A percentile compares a stretch with the other conserved stretches of the same genome.
These are phyloP conservation scores for Corvus hawaiiensis DNA, from an alignment of 2,113 vertebrate genomes.

Conservation along the genomic window DNA sequence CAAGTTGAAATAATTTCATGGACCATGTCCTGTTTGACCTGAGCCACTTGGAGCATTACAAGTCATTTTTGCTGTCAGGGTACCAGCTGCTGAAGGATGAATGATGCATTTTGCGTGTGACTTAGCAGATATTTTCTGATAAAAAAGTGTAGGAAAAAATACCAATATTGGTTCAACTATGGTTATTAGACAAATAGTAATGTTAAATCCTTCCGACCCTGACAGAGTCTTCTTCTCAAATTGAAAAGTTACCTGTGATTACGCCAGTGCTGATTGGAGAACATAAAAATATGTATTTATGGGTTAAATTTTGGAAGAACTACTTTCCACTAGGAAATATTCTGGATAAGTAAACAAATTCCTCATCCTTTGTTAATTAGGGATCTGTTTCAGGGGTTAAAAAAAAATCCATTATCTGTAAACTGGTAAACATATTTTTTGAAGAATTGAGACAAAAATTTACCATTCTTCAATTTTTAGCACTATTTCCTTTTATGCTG, in stretches of 20 bases:
- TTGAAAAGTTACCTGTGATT: not conserved
- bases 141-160: not conserved
- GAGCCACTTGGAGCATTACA: not conserved
- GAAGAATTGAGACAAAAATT: not conserved
- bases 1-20: not conserved
- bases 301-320: not conserved
- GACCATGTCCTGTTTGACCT: not conserved
- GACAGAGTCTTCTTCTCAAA: not conserved
- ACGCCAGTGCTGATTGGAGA: not conserved
- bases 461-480: not conserved
- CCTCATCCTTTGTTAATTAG: not conserved
- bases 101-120: not conserved
- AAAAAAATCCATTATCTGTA: not conserved
- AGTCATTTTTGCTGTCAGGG: not conserved
- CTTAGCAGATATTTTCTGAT: not conserved
- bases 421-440: not conserved
- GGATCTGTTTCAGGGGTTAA: not conserved
- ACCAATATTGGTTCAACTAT: not conserved
- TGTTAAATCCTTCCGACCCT: not conserved
- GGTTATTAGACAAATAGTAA: not conserved
- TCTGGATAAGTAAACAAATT: not conserved
- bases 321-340: not conserved
- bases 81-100: not conserved
- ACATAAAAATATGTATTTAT: not conserved
- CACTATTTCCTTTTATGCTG: not conserved